phyloP scores from a whole-genome alignment of 1,140 invertebrate genomes.

The Lordiphosa clarofinis region DNA sequence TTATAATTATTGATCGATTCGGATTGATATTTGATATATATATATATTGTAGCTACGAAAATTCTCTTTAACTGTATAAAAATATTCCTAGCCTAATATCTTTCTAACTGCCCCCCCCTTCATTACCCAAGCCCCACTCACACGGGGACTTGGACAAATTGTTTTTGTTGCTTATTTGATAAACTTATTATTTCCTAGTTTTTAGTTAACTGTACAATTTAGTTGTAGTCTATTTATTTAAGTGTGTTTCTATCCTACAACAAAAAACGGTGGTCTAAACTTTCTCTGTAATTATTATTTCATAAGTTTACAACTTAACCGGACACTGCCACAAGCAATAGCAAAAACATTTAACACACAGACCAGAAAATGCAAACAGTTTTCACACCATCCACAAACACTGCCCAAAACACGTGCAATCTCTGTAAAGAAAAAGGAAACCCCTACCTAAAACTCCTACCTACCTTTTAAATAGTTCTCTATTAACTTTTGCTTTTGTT shows the following conservation, averaged over 20 bases:
- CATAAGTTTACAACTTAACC: conserved; percentile 7
- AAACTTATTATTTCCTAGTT: conserved; percentile 70
- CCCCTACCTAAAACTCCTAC: conserved; percentile 49
- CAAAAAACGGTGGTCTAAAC: conserved; percentile 37
- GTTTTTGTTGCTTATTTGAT: conserved; percentile 78
- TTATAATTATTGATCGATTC: conserved; percentile 51
- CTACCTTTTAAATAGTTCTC: conserved; percentile 40
- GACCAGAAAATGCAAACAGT: conserved; percentile 23
- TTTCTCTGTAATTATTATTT: conserved; percentile 70
- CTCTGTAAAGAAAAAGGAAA: conserved; percentile 54
- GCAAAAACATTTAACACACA: conserved; percentile 15
- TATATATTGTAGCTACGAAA: conserved; percentile 31
- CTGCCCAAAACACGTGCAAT: conserved; percentile 70
- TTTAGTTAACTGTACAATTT: conserved; percentile 45
- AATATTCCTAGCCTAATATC: conserved; percentile 62
- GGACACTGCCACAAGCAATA: conserved; percentile 46
- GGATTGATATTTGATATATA: conserved; percentile 69
- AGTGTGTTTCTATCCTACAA: conserved; percentile 60
- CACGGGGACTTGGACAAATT: conserved; percentile 24
- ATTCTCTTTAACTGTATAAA: conserved; percentile 48
- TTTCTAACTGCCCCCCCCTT: conserved; percentile 39
- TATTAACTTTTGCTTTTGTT: conserved; percentile 63
- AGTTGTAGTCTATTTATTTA: conserved; percentile 68
- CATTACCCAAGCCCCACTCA: conserved; percentile 2
- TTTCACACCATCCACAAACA: conserved; percentile 65